Evolutionary conservation across 2,888 invertebrate genomes (phyloP), one percentile per base, ranked within the genome.

Genomic region (Tenthredo mesomela): DNA sequence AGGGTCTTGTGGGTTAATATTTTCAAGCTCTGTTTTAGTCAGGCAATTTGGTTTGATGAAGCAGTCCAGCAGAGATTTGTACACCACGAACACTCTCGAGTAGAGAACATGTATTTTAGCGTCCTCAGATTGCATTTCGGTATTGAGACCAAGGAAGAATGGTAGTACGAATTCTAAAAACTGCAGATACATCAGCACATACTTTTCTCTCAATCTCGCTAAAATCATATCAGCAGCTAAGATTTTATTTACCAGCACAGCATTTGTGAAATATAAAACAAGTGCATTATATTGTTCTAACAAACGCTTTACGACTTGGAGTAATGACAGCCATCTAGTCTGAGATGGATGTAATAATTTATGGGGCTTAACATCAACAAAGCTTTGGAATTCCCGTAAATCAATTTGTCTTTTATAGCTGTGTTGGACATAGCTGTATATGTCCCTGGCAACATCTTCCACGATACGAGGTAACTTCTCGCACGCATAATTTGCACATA

Each of bases 261-360:
- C 85, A 25, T 82, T 58, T 2, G 82, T 82, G 50, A 82, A 85
- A 47, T 82, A 85, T 6, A 75, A 21, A 18, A 73, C 73, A 1
- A 85, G 37, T 1, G 82, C 84, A 37, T 84, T 25, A 29, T 80
- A 71, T 71, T 71, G 71, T 37, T 71, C 71, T n/a, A 85, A 47
- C 12, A 86, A 43, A 70, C 78, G 40, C 21, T 78, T 84, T 3
- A 86, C 86, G 2, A 86, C 86, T 1, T 80, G 78, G 10, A 65
- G 67, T 40, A 86, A 21, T 10, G 86, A 87, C 18, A 86, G 33
- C 86, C 88, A 88, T n/a, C 86, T 75, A 10, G 85, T 85, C 84
- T 85, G 86, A 2, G 77, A 77, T 25, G 86, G 87, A 82, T 86
- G 87, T 29, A 87, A 70, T 21, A 86, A 25, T 25, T 84, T 86